Evolutionary conservation across 1,140 invertebrate species (phyloP).

Genomic region (Drosophila micromelanica): DNA sequence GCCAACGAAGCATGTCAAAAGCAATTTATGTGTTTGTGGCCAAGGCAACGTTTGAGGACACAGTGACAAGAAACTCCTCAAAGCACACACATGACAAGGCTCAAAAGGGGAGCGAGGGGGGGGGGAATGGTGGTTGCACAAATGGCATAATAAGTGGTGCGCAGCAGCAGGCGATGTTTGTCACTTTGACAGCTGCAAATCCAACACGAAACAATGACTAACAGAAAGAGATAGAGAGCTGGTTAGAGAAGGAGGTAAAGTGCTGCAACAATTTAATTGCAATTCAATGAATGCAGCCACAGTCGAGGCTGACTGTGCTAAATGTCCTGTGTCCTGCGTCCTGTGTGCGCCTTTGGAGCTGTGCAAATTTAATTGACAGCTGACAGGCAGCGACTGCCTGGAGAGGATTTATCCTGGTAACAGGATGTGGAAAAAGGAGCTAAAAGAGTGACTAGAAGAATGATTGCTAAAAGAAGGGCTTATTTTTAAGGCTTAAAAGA

Average conservation of each 20-base stretch:
- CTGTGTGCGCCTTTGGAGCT: conserved; percentile 38
- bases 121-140: conserved; percentile 38
- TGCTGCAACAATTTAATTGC: conserved; percentile 66
- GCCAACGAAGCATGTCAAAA: conserved; percentile 79
- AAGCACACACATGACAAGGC: conserved; percentile 37
- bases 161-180: conserved; percentile 56
- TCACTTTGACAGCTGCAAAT: conserved; percentile 80
- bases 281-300: conserved; percentile 65
- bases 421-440: background rate
- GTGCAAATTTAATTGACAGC: conserved; percentile 62
- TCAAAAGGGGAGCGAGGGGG: background rate
- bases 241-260: background rate
- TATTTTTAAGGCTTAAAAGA: too few relatives aligned
- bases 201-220: conserved; percentile 52
- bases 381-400: conserved; percentile 11
- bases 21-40: conserved; percentile 73
- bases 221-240: background rate
- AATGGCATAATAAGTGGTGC: conserved; percentile 75
- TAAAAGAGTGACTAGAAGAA: background rate
- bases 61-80: conserved; percentile 30
- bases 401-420: background rate
- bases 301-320: background rate
- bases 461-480: too few relatives aligned
- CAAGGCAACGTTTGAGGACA: conserved; percentile 7
- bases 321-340: conserved; percentile 35